Evolutionary conservation across 2,113 vertebrate genomes (phyloP), one percentile per base, ranked within the genome.

Genomic region (Prunella fulvescens): DNA sequence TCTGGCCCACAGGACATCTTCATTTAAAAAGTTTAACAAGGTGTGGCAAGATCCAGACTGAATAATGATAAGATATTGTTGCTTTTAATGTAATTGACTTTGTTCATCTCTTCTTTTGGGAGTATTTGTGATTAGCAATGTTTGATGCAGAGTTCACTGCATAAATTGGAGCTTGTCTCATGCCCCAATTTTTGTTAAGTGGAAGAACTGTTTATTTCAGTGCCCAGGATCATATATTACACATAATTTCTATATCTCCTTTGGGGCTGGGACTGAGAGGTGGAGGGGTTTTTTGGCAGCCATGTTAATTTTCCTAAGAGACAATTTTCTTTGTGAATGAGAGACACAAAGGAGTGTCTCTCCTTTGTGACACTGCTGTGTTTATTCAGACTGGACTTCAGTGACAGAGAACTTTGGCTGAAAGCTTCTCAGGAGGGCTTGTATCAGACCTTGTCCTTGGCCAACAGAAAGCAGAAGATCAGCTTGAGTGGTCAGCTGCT

Each of bases 51-150:
- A 76, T 58, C 19, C 28, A 76, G 2, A n/a, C 39, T 62, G 65
- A 35, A 17, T 17, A 50, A 50, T 26, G 7, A 12, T 44, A 53
- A 69, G 7, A 72, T 2, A 23, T 33, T 56, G 20, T 57, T 83
- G 19, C 11, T 78, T 5, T 78, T 57, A 54, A 23, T 9, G 17
- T 73, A 53, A 50, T 19, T 80, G 14, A 44, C 29, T 72, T 60
- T 26, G 9, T 44, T 77, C 44, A 44, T 89, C 1, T 37, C 23
- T 56, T 22, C 11, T 18, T 77, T 77, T 81, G 33, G 7, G 12
- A 51, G 10, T 37, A 20, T 40, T 69, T 74, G 16, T 0, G 0
- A 54, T 85, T 47, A 79, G 20, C 35, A 54, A 19, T 20, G 10
- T 85, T 81, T 58, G 44, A 7, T 85, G 39, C 26, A 37, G 25